phyloP scores from a whole-genome alignment of 2,888 invertebrate genomes.

The Portevinia maculata region DNA sequence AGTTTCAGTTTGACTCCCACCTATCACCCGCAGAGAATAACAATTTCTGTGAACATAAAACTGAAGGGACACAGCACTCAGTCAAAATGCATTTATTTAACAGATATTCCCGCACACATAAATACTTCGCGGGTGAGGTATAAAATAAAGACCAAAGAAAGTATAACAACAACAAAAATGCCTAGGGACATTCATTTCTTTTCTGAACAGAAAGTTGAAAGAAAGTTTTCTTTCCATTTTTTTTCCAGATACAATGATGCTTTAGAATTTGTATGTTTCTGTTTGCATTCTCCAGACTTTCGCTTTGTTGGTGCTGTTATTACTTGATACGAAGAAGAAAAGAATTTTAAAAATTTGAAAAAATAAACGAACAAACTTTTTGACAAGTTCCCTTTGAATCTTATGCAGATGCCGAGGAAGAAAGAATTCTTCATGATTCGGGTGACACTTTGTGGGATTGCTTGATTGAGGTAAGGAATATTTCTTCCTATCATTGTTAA shows the following conservation, averaged over 20 bases:
- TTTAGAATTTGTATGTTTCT: slow-evolving; percentile 33
- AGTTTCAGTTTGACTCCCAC: slow-evolving; percentile 5
- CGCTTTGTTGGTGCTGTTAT: slow-evolving; percentile 36
- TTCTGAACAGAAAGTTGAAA: slow-evolving; percentile 47
- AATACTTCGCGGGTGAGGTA: slow-evolving; percentile 3
- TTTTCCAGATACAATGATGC: slow-evolving; percentile 52
- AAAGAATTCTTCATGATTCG: background rate
- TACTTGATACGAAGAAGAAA: slow-evolving; percentile 14
- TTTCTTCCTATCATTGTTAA: background rate
- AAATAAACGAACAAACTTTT: slow-evolving; percentile 31
- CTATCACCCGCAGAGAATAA: slow-evolving; percentile 28
- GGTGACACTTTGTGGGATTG: slow-evolving; percentile 7
- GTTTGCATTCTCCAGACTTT: slow-evolving; percentile 42
- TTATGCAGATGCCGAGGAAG: slow-evolving; percentile 4
- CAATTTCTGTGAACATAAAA: slow-evolving; percentile 21
- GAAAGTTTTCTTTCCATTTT: slow-evolving; percentile 48
- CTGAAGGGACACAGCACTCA: slow-evolving; percentile 23
- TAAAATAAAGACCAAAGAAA: slow-evolving; percentile 27
- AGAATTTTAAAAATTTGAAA: slow-evolving; percentile 24
- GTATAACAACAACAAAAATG: slow-evolving; percentile 42
- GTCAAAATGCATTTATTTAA: slow-evolving; percentile 46
- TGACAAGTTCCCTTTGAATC: slow-evolving; percentile 42
- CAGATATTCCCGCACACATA: background rate
- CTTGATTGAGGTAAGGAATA: too few relatives aligned
- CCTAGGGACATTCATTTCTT: slow-evolving; percentile 58